Evolutionary conservation across 2,888 invertebrate genomes (phyloP).

Genomic region (Esperia sulphurella): DNA sequence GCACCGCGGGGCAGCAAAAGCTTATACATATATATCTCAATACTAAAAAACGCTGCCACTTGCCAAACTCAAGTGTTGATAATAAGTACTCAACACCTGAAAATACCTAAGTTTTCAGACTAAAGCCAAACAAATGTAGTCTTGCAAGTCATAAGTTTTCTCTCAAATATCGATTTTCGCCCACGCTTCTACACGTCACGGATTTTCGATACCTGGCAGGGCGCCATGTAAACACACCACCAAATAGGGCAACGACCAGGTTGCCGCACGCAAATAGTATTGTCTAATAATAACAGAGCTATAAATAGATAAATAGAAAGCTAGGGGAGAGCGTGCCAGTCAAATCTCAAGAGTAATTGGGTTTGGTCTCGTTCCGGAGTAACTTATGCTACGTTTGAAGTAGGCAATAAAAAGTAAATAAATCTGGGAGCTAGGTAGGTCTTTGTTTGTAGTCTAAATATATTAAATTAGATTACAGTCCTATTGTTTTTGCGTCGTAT

Average conservation of each 20-base stretch:
- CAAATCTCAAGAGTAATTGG: constrained; percentile 54
- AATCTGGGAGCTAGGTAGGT: background rate
- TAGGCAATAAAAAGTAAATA: background rate
- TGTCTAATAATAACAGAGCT: constrained; percentile 61
- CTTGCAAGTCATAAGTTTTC: constrained; percentile 23
- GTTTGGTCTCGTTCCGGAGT: background rate
- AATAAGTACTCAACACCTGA: background rate
- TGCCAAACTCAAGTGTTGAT: background rate
- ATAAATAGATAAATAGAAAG: constrained; percentile 51
- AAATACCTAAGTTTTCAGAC: background rate
- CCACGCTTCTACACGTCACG: constrained; percentile 28
- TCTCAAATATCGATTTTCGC: constrained; percentile 14
- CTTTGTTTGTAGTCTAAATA: background rate
- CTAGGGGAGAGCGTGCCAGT: constrained; percentile 59
- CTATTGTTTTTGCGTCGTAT: too few species aligned
- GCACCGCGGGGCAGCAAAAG: too few species aligned
- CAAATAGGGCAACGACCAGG: constrained; percentile 76
- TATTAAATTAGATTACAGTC: too few species aligned
- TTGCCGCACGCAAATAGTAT: constrained; percentile 60
- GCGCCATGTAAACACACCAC: constrained; percentile 71
- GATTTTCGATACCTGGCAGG: constrained; percentile 39
- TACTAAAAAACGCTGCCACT: background rate
- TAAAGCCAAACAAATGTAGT: constrained; percentile 10
- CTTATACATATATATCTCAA: too few species aligned
- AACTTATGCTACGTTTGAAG: constrained; percentile 3